These are phyloP conservation scores for Drosophila prostipennis DNA, from an alignment of 2,888 invertebrate species.

Conservation along the genomic window DNA sequence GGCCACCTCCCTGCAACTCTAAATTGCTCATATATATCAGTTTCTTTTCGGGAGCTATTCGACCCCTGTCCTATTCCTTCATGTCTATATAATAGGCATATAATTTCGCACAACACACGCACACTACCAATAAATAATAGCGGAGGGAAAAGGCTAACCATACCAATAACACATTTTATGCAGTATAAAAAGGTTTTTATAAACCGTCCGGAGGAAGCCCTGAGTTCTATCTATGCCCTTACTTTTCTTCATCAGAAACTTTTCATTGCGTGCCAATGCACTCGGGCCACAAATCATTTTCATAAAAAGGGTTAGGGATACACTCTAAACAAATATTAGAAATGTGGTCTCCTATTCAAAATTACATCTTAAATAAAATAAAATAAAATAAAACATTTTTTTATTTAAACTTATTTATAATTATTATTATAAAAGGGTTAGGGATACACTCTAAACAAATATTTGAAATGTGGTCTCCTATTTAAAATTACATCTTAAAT, in stretches of 20 bases:
- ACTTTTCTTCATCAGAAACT: constrained; percentile 27
- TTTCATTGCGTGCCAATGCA: constrained; percentile 81
- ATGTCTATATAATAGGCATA: constrained; percentile 44
- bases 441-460: too few species aligned
- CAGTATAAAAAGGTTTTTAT: constrained; percentile 61
- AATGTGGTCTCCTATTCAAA: not conserved
- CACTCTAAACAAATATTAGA: not conserved
- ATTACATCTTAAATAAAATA: too few species aligned
- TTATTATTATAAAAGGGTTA: too few species aligned
- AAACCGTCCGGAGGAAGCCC: constrained; percentile 48
- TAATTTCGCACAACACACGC: constrained; percentile 76
- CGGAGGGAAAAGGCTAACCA: constrained; percentile 44
- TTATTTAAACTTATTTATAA: too few species aligned
- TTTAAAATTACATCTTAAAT: too few species aligned
- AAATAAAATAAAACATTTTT: too few species aligned
- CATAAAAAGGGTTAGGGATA: constrained; percentile 43
- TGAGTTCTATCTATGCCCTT: constrained; percentile 13
- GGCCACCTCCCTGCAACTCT: constrained; percentile 17
- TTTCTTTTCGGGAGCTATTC: constrained; percentile 57
- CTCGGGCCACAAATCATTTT: constrained; percentile 80
- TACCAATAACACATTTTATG: constrained; percentile 42
- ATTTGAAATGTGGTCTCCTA: too few species aligned
- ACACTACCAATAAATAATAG: constrained; percentile 72
- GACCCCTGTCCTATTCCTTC: constrained; percentile 11
- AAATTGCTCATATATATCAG: constrained; percentile 75